Evolutionary conservation across 1,140 invertebrate species (phyloP), one percentile per base, ranked within the genome.

Genomic region (Cherax destructor): DNA sequence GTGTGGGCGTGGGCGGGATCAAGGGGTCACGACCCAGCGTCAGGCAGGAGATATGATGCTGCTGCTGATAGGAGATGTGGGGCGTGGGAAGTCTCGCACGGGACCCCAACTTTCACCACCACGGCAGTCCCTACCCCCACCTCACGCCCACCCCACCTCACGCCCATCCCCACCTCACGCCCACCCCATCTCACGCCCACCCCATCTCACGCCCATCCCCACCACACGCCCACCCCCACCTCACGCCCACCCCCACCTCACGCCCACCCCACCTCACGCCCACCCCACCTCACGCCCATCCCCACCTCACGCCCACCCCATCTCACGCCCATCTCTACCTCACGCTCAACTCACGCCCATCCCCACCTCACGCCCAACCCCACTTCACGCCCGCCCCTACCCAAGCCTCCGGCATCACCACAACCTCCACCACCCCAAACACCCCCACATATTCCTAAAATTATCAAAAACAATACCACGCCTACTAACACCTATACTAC

Each of bases 51-150:
- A 79, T 50, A 47, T 79, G 49, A 52, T 79, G 78, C 47, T 79
- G 78, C 78, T 56, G 78, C 9, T 79, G 78, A 79, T 79, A 79
- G 78, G 78, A 13, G 78, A 79, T 79, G 78, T 79, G 78, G 47
- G 78, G 76, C 76, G 76, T 78, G 76, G n/a, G n/a, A 74, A 21
- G 24, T 74, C 69, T n/a, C 76, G 41, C 76, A 30, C 76, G 47
- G 13, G 47, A 79, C 78, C 50, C 50, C 78, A 30, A 47, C 78
- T 79, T 50, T 79, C 78, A 79, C 21, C 78, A 56, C 47, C 78
- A 79, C 11, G 47, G 50, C 41, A 13, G 50, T 47, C 41, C 50
- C 78, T 2, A 41, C 30, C 50, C 78, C 47, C 18, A 47, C 78
- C 78, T 79, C 47, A 79, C 78, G 49, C 50, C 30, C 47, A 79